phyloP scores from a whole-genome alignment of 2,113 vertebrate genomes.

The Cyprinodon tularosa region DNA sequence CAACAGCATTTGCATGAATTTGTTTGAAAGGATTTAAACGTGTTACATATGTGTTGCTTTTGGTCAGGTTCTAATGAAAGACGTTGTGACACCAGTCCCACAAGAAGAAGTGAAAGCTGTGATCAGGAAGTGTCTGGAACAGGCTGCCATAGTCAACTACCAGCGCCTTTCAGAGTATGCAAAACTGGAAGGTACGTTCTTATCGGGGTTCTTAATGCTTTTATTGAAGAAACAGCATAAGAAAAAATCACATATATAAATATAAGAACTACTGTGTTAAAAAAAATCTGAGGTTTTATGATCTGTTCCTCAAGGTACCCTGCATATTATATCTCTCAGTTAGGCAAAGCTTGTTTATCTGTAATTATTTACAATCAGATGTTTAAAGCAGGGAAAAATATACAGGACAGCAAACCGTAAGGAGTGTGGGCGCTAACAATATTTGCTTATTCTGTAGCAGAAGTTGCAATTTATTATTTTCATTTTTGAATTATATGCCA shows the following conservation, averaged over 20 bases:
- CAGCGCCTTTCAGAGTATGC: conserved; percentile 97
- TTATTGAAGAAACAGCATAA: not conserved
- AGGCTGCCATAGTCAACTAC: conserved; percentile 97
- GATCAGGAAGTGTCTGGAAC: conserved; percentile 96
- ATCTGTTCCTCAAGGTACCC: no score
- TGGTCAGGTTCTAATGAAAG: conserved; percentile 97
- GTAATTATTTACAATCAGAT: no score
- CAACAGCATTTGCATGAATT: not conserved
- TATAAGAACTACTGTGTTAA: not conserved
- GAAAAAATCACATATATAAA: not conserved
- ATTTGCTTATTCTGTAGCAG: no score
- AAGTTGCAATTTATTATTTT: no score
- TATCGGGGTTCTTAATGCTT: not conserved
- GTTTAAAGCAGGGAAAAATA: no score
- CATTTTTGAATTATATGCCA: no score
- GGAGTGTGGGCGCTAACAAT: no score
- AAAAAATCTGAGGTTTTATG: not conserved
- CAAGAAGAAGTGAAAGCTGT: conserved; percentile 97
- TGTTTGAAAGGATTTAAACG: not conserved
- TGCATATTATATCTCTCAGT: no score
- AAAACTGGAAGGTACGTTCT: conserved; percentile 95
- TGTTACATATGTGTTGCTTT: conserved; percentile 7
- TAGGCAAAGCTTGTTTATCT: no score
- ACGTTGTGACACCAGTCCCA: conserved; percentile 94
- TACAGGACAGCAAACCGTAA: no score